Evolutionary conservation across 2,797 vertebrate genomes (phyloP).

Genomic region (Tangara arthus): DNA sequence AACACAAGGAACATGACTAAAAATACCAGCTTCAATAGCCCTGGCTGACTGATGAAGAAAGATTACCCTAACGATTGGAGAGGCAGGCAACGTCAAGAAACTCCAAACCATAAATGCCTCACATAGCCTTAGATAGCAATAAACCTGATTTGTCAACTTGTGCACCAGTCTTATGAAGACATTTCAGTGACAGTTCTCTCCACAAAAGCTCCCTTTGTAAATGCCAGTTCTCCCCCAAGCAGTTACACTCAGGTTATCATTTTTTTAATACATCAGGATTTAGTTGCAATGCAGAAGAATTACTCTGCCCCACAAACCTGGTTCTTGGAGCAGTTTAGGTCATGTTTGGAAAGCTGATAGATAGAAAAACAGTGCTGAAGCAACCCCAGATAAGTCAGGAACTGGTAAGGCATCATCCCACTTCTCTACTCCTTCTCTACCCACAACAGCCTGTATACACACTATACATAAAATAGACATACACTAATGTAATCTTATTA

Average conservation of each 20-base stretch:
- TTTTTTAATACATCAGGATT: background rate
- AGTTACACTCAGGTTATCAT: background rate
- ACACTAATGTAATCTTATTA: background rate
- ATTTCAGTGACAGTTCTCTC: background rate
- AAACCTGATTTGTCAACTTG: constrained; percentile 13
- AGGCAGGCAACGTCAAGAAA: constrained; percentile 52
- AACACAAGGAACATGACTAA: constrained; percentile 42
- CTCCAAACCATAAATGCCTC: background rate
- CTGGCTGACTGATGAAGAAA: constrained; percentile 58
- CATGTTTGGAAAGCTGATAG: background rate
- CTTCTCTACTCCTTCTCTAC: background rate
- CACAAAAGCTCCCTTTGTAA: background rate
- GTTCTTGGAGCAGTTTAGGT: background rate
- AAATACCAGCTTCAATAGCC: constrained; percentile 24
- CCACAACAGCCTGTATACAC: rapidly evolving
- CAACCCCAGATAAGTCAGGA: background rate
- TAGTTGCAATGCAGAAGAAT: background rate
- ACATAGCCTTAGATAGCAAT: constrained; percentile 2
- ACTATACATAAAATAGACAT: background rate
- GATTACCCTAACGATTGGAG: constrained; percentile 42
- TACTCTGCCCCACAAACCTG: background rate
- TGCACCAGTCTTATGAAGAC: background rate
- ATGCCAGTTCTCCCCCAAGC: background rate
- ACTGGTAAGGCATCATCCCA: background rate
- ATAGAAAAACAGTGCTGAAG: background rate